Conservation (phyloP, 2,888 invertebrate species). For the Pherbina coryleti region DNA sequence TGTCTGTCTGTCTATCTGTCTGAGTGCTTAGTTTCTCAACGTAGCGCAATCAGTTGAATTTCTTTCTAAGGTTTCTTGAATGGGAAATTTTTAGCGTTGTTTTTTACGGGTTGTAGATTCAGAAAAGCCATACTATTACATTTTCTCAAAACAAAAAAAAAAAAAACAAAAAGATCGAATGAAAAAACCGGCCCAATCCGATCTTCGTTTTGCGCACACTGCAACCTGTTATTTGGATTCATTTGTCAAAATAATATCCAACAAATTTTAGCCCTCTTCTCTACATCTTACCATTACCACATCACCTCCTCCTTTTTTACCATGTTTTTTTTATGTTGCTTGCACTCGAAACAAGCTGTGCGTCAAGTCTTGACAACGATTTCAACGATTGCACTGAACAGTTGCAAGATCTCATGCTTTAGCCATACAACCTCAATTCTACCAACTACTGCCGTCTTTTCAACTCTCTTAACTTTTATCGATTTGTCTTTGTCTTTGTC, state of each 20-base stretch:
- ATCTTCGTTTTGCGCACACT: conserved; percentile 49
- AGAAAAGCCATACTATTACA: background rate
- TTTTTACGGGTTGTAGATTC: too few relatives aligned
- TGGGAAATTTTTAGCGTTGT: conserved; percentile 28
- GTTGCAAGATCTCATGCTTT: conserved; percentile 14
- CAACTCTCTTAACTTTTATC: background rate
- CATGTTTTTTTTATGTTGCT: background rate
- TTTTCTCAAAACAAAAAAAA: conserved; percentile 39
- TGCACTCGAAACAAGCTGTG: background rate
- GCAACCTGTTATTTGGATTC: conserved; percentile 71
- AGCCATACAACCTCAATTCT: background rate
- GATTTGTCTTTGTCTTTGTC: conserved; percentile 45
- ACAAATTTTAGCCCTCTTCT: background rate
- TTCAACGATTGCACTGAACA: background rate
- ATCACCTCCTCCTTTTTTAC: background rate
- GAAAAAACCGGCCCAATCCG: conserved; percentile 10
- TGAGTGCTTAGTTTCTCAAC: background rate
- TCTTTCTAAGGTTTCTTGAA: conserved; percentile 36
- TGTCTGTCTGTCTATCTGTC: conserved; percentile 41
- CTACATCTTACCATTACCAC: background rate
- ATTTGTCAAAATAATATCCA: conserved; percentile 69
- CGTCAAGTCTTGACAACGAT: background rate
- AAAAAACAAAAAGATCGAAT: conserved; percentile 27
- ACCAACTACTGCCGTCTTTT: background rate
- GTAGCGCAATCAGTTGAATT: conserved; percentile 10